A percentile compares a stretch with the other conserved stretches of the same genome.
phyloP scores from a whole-genome alignment of 2,113 vertebrate species.

The Excalfactoria chinensis region DNA sequence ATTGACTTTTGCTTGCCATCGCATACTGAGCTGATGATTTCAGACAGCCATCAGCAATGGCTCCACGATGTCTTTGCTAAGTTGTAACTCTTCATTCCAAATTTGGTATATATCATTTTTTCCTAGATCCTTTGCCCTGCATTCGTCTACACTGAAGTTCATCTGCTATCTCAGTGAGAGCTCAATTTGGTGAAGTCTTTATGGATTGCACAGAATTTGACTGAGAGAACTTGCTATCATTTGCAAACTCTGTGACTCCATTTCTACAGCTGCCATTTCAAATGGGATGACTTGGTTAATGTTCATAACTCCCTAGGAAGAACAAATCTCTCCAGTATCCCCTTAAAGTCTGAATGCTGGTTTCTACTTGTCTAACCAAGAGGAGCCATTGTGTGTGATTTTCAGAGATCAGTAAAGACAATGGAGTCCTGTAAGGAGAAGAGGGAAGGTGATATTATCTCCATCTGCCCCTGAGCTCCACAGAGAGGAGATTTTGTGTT shows the following conservation, averaged over 20 bases:
- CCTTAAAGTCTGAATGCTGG: neutral
- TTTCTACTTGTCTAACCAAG: neutral
- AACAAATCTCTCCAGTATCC: neutral
- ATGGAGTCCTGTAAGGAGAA: neutral
- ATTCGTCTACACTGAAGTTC: constrained; percentile 12
- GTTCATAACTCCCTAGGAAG: neutral
- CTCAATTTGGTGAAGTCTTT: neutral
- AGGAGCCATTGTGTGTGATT: neutral
- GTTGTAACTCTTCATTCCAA: neutral
- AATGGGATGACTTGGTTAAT: neutral
- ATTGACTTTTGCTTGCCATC: neutral
- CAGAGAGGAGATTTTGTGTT: neutral
- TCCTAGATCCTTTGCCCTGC: neutral
- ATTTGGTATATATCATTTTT: constrained; percentile 1
- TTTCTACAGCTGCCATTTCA: neutral
- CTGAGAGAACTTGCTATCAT: neutral
- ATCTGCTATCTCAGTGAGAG: neutral
- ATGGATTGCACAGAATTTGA: neutral
- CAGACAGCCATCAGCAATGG: constrained; percentile 8
- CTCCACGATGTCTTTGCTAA: constrained; percentile 13
- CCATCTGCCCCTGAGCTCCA: neutral
- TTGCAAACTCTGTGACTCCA: neutral
- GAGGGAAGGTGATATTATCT: neutral
- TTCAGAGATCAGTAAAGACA: neutral
- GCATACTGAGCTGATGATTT: constrained; percentile 31